phyloP scores from a whole-genome alignment of 1,140 invertebrate species.

The Octopus bimaculoides region DNA sequence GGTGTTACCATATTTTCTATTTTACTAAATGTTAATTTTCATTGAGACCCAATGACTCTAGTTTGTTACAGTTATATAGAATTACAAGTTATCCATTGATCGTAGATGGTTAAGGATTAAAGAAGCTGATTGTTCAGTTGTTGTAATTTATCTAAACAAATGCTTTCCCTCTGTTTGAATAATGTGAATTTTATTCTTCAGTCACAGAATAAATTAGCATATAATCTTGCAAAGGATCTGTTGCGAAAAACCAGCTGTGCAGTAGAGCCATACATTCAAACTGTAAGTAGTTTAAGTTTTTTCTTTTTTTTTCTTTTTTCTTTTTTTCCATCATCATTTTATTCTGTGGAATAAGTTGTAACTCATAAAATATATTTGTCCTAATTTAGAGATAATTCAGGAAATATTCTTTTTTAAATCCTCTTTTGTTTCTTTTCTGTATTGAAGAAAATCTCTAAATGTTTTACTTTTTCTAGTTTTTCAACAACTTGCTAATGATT shows the following conservation, averaged over 20 bases:
- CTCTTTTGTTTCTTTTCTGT: background rate
- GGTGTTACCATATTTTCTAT: too few relatives aligned
- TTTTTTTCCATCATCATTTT: too few relatives aligned
- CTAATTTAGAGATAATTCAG: background rate
- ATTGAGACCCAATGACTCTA: too few relatives aligned
- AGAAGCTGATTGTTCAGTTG: too few relatives aligned
- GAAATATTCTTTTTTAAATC: background rate
- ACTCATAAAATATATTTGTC: background rate
- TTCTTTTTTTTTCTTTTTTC: background rate
- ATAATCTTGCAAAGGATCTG: slow-evolving; percentile 85
- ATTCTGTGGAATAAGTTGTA: background rate
- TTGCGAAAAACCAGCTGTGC: slow-evolving; percentile 87
- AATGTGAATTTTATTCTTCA: slow-evolving; percentile 26
- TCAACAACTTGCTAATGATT: slow-evolving; percentile 89
- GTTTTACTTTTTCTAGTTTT: slow-evolving; percentile 69
- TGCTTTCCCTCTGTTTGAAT: background rate
- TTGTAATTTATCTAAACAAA: too few relatives aligned
- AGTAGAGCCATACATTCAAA: slow-evolving; percentile 90
- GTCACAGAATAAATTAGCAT: slow-evolving; percentile 84
- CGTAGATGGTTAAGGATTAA: too few relatives aligned
- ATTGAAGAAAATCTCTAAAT: background rate
- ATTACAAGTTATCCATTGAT: too few relatives aligned
- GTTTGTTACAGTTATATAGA: too few relatives aligned
- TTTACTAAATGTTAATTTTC: too few relatives aligned
- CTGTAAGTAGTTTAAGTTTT: slow-evolving; percentile 63